phyloP scores from a whole-genome alignment of 37 sponge, comb jelly and placozoan species.

The Halisarca cf. caerulea region DNA sequence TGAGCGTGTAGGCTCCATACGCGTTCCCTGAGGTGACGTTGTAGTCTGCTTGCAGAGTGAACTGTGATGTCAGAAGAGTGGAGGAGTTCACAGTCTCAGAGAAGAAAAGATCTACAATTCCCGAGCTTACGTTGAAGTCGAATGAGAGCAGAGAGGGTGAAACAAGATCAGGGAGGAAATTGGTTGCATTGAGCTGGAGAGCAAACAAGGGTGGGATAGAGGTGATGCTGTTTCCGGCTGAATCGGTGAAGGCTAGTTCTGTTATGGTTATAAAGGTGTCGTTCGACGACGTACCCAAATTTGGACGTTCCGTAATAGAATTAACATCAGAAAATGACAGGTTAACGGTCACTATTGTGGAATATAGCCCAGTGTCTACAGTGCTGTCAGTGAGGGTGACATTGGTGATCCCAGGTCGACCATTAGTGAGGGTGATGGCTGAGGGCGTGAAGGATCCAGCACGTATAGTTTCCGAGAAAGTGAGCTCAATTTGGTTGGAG shows the following conservation, averaged over 20 bases:
- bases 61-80: constrained; percentile 56
- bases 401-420: constrained; percentile 14
- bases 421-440: constrained; percentile 43
- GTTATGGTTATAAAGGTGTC: constrained; percentile 60
- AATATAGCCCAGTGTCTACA: constrained; percentile 38
- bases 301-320: constrained; percentile 65
- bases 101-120: constrained; percentile 68
- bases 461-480: constrained; percentile 78
- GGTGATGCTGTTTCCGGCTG: constrained; percentile 46
- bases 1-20: constrained; percentile 52
- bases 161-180: constrained; percentile 42
- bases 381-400: constrained; percentile 61
- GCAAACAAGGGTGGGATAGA: constrained; percentile 35
- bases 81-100: constrained; percentile 81
- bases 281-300: constrained; percentile 63
- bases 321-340: constrained; percentile 73
- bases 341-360: constrained; percentile 53
- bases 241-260: constrained; percentile 58
- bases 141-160: constrained; percentile 58
- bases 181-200: constrained; percentile 23
- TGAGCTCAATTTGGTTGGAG: constrained; percentile 52
- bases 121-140: constrained; percentile 82
- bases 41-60: constrained; percentile 59
- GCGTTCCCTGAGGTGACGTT: constrained; percentile 5
- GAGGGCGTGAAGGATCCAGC: constrained; percentile 62